Evolutionary conservation across 2,888 invertebrate species (phyloP).

Genomic region (Muschampia plurimacula): DNA sequence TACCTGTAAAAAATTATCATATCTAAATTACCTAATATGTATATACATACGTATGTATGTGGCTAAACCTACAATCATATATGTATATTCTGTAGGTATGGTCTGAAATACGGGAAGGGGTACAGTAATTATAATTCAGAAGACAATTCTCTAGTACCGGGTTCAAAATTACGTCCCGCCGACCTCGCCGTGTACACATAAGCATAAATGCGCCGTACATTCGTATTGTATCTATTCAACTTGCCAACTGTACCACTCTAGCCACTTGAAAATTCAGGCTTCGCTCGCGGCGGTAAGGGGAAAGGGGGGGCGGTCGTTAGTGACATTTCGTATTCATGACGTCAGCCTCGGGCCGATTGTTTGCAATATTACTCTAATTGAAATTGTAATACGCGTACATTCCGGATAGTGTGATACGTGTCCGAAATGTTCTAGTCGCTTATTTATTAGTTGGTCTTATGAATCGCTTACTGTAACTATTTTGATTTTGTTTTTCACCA

Average conservation of each 20-base stretch:
- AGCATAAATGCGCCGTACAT: slow-evolving; percentile 25
- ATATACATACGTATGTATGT: not conserved
- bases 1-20: not conserved
- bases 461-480: slow-evolving; percentile 20
- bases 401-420: slow-evolving; percentile 63
- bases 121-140: slow-evolving; percentile 26
- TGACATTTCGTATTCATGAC: slow-evolving; percentile 85
- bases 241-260: slow-evolving; percentile 61
- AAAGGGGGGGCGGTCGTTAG: slow-evolving; percentile 74
- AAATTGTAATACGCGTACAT: slow-evolving; percentile 82
- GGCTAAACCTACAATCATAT: not conserved
- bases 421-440: slow-evolving; percentile 53
- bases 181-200: slow-evolving; percentile 20
- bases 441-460: slow-evolving; percentile 41
- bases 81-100: slow-evolving; percentile 5
- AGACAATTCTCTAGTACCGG: slow-evolving; percentile 28
- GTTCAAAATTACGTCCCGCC: slow-evolving; percentile 8
- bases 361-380: slow-evolving; percentile 86
- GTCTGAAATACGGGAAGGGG: slow-evolving; percentile 2
- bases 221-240: slow-evolving; percentile 48
- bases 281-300: slow-evolving; percentile 55
- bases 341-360: slow-evolving; percentile 82
- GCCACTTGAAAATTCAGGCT: slow-evolving; percentile 80
- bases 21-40: not conserved
- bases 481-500: slow-evolving; percentile 21